Base-by-base conservation (phyloP, 2,888 invertebrate genomes). In the Lamellibrachia columna region DNA sequence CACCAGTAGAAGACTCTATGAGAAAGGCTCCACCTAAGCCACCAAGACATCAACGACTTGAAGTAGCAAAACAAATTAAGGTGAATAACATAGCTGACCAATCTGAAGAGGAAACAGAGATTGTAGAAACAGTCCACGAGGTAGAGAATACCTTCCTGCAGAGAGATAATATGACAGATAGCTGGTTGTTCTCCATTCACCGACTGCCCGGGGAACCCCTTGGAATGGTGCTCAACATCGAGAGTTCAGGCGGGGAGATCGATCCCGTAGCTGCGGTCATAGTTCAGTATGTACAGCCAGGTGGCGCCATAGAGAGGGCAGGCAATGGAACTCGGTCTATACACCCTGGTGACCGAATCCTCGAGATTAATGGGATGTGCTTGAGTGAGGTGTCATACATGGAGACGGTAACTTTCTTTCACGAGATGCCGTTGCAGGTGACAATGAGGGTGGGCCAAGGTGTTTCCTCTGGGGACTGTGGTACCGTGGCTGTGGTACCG, bases 201-300 rank as follows among this genome's bases (percentile, higher is more conserved):
- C 97, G 99, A 94, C 97, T 99, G 92, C 98, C 98, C 0, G 99
- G 99, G 0, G 99, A 99, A 95, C 97, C 98, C 90, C 97, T 99
- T 8, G 99, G 99, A 1, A 98, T 99, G 95, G 98, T 98, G 0
- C 97, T 99, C 1, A 98, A 98, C 96, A 98, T 99, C 96, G 98
- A 99, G 97, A 98, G 98, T 90, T 98, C 98, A 22, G 98, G 98
- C 90, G 98, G 98, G 94, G 98, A 98, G 75, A 97, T 97, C 11
- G 98, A 98, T 96, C 97, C 97, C 95, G 98, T 99, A 1, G 97
- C 98, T 93, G 97, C 98, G 94, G 97, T 99, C 92, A 98, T 98
- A 94, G 98, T 99, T 52, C 95, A 95, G 92, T 95, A 95, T 92
- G 95, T 96, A 22, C 95, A 95, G 53, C 95, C 95, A 93, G 96